Percentiles rank a stretch among this genome's conserved stretches.
phyloP scores from a whole-genome alignment of 2,888 invertebrate genomes.

The Plebejus argus region DNA sequence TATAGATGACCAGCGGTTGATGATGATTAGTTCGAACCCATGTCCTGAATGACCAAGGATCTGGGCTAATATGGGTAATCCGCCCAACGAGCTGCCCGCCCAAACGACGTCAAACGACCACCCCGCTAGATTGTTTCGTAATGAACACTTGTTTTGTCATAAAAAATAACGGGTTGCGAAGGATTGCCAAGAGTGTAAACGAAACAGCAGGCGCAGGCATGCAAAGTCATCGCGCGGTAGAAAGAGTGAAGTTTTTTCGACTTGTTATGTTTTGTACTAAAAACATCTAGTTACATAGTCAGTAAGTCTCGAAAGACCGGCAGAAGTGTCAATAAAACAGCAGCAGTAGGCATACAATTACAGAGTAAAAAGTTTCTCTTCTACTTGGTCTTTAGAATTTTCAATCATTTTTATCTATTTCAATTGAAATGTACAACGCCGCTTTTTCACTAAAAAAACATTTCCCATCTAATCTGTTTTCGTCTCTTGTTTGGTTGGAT shows the following conservation, averaged over 20 bases:
- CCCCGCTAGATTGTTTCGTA: slow-evolving; percentile 13
- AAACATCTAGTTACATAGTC: no score
- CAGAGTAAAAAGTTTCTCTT: no score
- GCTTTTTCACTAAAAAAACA: not conserved
- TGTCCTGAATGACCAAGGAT: slow-evolving; percentile 15
- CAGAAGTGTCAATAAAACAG: no score
- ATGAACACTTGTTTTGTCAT: slow-evolving; percentile 6
- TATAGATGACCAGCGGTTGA: not conserved
- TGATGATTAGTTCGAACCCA: not conserved
- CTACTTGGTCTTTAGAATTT: no score
- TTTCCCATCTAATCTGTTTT: not conserved
- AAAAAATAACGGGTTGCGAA: not conserved
- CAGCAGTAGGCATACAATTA: no score
- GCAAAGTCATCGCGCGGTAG: no score
- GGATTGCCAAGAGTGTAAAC: no score
- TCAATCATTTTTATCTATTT: not conserved
- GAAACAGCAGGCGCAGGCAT: no score
- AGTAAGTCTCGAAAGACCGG: no score
- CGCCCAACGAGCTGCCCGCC: not conserved
- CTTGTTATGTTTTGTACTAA: no score
- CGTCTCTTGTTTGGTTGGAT: not conserved
- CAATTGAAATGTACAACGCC: not conserved
- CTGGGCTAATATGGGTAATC: slow-evolving; percentile 15
- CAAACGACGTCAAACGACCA: slow-evolving; percentile 12
- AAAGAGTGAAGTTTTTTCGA: no score